Base-by-base conservation (phyloP, 37 sponge, comb jelly and placozoan genomes). In the Hormiphora californensis region DNA sequence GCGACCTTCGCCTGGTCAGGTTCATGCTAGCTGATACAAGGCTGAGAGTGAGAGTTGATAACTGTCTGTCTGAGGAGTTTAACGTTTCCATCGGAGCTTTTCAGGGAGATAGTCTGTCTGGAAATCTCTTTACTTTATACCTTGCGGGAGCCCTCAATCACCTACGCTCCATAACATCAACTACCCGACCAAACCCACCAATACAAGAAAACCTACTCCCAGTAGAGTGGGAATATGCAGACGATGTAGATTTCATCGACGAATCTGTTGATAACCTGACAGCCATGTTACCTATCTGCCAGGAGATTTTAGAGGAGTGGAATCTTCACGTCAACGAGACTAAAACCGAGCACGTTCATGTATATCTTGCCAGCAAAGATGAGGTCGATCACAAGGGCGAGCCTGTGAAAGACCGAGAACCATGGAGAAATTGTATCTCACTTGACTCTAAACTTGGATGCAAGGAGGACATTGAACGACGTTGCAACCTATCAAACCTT, bases 151-250 rank as follows among this genome's bases (percentile, higher is more conserved):
- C 63, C 59, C 44, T 87, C 39, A 37, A 39, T 32, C 25, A 40
- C 0, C 41, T 87, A 39, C 40, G 87, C 7, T 35, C 34, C 25
- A 33, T 55, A 36, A 28, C 86, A 2, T 30, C 44, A 4, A 4
- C n/a, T 4, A 5, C n/a, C 4, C 34, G 87, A 38, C 87, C 40
- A 1, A 87, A 61, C 40, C 62, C 63, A 12, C 87, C 87, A 5
- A 25, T 61, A 36, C 61, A 63, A 36, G 59, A 61, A 23, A 39
- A 55, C 7, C 44, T 39, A 0, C 3, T 87, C 41, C 87, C 87
- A 19, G 63, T 54, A 11, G 87, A 87, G 39, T 87, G 63, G 63
- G 87, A 87, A 57, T 87, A 87, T 55, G 44, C 87, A 19, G 87
- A 87, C 61, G 87, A 87, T 62, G 63, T 87, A 27, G 87, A 87